Conservation (phyloP, 2,888 invertebrate species). For the Macaria liturata region DNA sequence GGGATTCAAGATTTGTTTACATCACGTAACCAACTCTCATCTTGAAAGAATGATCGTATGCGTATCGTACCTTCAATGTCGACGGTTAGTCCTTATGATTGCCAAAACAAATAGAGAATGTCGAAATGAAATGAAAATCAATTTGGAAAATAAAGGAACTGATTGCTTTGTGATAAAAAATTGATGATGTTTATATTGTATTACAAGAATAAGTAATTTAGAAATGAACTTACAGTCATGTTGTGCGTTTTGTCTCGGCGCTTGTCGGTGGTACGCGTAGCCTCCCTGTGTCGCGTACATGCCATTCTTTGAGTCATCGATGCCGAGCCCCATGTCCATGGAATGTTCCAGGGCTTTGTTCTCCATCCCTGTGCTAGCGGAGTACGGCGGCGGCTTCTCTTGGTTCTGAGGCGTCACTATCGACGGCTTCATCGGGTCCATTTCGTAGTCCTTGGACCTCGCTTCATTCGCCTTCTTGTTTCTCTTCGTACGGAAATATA, state of each 20-base stretch:
- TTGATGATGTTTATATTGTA: constrained; percentile 12
- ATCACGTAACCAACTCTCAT: constrained; percentile 9
- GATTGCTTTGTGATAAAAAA: constrained; percentile 3
- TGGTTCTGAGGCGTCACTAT: constrained; percentile 94
- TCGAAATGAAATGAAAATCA: constrained; percentile 38
- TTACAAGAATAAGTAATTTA: constrained; percentile 15
- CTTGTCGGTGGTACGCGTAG: constrained; percentile 91
- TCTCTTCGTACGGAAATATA: constrained; percentile 90
- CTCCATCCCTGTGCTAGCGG: constrained; percentile 93
- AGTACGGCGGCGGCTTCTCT: constrained; percentile 94
- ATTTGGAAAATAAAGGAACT: constrained; percentile 22
- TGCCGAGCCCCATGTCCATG: constrained; percentile 91
- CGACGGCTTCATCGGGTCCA: constrained; percentile 93
- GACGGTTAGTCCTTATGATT: constrained; percentile 58
- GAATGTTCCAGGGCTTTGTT: constrained; percentile 96
- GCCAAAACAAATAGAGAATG: constrained; percentile 48
- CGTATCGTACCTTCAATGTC: constrained; percentile 48
- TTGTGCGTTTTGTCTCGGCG: constrained; percentile 87
- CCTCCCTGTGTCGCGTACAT: constrained; percentile 93
- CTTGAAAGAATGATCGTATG: constrained; percentile 24
- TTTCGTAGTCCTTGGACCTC: constrained; percentile 94
- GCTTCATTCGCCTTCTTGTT: constrained; percentile 92
- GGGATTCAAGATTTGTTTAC: too few relatives aligned
- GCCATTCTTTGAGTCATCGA: constrained; percentile 93
- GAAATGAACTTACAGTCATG: constrained; percentile 88